A percentile compares a stretch with the other conserved stretches of the same genome.
Conservation (phyloP, 2,888 invertebrate species). For the Amblyjoppa proteus region DNA sequence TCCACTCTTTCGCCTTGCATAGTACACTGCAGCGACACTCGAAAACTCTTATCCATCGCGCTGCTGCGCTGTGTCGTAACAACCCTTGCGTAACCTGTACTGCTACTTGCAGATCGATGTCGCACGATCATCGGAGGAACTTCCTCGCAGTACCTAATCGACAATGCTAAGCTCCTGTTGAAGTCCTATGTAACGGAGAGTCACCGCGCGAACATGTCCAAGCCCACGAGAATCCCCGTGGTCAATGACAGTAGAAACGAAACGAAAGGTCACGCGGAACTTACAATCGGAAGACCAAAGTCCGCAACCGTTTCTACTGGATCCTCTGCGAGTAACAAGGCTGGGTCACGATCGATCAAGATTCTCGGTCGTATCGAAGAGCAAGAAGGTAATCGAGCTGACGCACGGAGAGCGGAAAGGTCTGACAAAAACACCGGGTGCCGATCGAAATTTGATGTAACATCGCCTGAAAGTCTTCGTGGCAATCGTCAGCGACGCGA, state of each 20-base stretch:
- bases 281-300: constrained; percentile 34
- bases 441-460: constrained; percentile 6
- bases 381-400: background rate
- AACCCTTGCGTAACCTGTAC: too few relatives aligned
- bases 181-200: constrained; percentile 59
- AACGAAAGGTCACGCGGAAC: constrained; percentile 40
- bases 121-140: background rate
- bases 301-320: background rate
- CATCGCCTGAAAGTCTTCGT: background rate
- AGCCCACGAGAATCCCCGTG: background rate
- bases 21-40: too few relatives aligned
- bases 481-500: background rate
- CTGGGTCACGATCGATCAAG: background rate
- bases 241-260: background rate
- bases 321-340: background rate
- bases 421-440: background rate
- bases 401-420: background rate
- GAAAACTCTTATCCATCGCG: too few relatives aligned
- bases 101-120: too few relatives aligned
- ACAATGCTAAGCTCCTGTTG: constrained; percentile 43
- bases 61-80: too few relatives aligned
- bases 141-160: background rate
- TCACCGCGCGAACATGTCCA: constrained; percentile 40
- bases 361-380: constrained; percentile 17
- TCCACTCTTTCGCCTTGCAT: too few relatives aligned